Evolutionary conservation across 1,140 invertebrate genomes (phyloP).

Genomic region (Dendroctonus valens): DNA sequence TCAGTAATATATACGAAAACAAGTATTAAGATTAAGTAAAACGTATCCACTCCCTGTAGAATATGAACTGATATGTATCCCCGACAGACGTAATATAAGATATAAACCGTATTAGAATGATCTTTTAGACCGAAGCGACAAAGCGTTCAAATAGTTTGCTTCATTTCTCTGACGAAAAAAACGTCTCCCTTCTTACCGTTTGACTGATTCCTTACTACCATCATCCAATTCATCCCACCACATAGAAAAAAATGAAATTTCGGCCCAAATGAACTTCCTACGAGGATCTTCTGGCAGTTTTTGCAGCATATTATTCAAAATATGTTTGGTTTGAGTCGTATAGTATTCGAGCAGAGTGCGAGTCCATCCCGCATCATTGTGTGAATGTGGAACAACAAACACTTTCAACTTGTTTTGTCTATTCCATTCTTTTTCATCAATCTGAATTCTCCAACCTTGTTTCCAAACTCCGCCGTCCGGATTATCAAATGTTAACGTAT

Average conservation of each 20-base stretch:
- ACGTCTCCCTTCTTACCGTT: slow-evolving; percentile 53
- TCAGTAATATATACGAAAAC: too few species aligned
- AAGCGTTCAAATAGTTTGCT: too few species aligned
- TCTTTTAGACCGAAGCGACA: too few species aligned
- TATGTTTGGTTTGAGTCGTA: slow-evolving; percentile 78
- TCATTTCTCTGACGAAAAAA: too few species aligned
- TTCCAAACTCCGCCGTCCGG: slow-evolving; percentile 97
- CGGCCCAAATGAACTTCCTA: slow-evolving; percentile 96
- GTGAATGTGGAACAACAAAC: slow-evolving; percentile 95
- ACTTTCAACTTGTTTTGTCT: slow-evolving; percentile 77
- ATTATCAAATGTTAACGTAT: slow-evolving; percentile 89
- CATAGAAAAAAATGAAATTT: slow-evolving; percentile 88
- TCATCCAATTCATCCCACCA: slow-evolving; percentile 86
- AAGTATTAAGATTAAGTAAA: too few species aligned
- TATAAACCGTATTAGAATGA: too few species aligned
- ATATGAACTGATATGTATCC: too few species aligned
- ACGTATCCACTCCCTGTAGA: too few species aligned
- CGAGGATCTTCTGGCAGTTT: slow-evolving; percentile 76
- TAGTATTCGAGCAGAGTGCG: slow-evolving; percentile 96
- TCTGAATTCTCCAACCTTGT: slow-evolving; percentile 91
- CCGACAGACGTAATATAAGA: too few species aligned
- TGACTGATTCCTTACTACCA: slow-evolving; percentile 67
- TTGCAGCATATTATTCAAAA: slow-evolving; percentile 86
- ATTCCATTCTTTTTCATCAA: slow-evolving; percentile 75
- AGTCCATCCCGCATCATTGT: slow-evolving; percentile 98